phyloP scores from a whole-genome alignment of 2,888 invertebrate genomes.

The Tetragnatha montana region DNA sequence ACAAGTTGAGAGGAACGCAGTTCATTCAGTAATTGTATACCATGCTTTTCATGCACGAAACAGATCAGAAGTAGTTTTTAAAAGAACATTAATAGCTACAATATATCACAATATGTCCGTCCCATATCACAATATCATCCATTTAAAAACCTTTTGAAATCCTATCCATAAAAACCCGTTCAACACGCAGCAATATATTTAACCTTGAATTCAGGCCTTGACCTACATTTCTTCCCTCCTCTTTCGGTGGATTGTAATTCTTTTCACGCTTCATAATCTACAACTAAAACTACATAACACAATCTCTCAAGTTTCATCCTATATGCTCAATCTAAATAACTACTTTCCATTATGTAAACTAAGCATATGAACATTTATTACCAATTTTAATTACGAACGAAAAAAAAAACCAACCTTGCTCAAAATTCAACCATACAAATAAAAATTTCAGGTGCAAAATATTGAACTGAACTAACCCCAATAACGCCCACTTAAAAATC shows the following conservation, averaged over 20 bases:
- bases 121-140: too few relatives aligned
- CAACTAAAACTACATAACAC: neutral
- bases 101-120: too few relatives aligned
- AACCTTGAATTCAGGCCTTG: conserved; percentile 63
- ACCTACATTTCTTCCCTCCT: conserved; percentile 28
- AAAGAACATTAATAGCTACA: too few relatives aligned
- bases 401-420: neutral
- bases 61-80: too few relatives aligned
- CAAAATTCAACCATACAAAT: neutral
- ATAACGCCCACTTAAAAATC: conserved; percentile 6
- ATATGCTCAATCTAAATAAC: neutral
- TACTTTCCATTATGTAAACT: neutral
- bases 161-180: too few relatives aligned
- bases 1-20: too few relatives aligned
- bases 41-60: too few relatives aligned
- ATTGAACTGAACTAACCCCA: neutral
- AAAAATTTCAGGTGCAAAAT: neutral
- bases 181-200: neutral
- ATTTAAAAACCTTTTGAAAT: too few relatives aligned
- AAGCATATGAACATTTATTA: too few relatives aligned
- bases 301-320: neutral
- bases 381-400: neutral
- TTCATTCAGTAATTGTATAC: too few relatives aligned
- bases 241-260: neutral
- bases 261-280: neutral